Conservation (phyloP, 2,113 vertebrate genomes). For the Dicentrarchus labrax region DNA sequence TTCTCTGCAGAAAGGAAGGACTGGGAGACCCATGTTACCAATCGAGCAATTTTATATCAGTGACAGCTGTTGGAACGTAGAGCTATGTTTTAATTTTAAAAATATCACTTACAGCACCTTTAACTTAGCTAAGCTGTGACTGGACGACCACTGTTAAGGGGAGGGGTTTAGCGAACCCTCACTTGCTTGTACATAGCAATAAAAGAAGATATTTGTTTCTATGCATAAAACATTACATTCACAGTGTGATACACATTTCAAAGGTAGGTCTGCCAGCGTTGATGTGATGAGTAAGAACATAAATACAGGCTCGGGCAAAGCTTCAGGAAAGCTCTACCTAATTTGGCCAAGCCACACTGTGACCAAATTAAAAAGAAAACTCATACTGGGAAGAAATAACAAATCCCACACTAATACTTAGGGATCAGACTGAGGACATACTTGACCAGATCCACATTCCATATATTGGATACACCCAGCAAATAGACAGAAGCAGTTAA, state of each 20-base stretch:
- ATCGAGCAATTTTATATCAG: too few relatives aligned
- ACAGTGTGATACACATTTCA: not conserved
- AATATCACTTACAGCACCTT: too few relatives aligned
- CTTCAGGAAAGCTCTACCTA: slow-evolving; percentile 46
- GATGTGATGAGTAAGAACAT: slow-evolving; percentile 50
- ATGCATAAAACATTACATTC: not conserved
- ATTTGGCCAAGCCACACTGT: slow-evolving; percentile 42
- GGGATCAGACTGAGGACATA: slow-evolving; percentile 29
- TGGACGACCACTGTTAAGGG: not conserved
- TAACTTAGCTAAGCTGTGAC: not conserved
- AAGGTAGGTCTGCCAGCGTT: slow-evolving; percentile 10
- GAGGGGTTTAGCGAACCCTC: not conserved
- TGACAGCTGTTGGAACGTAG: too few relatives aligned
- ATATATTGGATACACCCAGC: not conserved
- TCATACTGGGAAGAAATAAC: slow-evolving; percentile 26
- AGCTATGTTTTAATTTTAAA: not conserved
- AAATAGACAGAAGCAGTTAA: not conserved
- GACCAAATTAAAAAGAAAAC: slow-evolving; percentile 57
- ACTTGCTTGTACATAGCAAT: not conserved
- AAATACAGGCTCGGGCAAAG: slow-evolving; percentile 44
- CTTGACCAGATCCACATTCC: slow-evolving; percentile 17
- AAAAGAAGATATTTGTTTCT: not conserved
- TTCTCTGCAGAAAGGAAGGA: too few relatives aligned
- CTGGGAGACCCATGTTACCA: too few relatives aligned
- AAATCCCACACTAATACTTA: slow-evolving; percentile 42